Conservation (phyloP, 2,113 vertebrate species). For the Gymnobelideus leadbeateri region DNA sequence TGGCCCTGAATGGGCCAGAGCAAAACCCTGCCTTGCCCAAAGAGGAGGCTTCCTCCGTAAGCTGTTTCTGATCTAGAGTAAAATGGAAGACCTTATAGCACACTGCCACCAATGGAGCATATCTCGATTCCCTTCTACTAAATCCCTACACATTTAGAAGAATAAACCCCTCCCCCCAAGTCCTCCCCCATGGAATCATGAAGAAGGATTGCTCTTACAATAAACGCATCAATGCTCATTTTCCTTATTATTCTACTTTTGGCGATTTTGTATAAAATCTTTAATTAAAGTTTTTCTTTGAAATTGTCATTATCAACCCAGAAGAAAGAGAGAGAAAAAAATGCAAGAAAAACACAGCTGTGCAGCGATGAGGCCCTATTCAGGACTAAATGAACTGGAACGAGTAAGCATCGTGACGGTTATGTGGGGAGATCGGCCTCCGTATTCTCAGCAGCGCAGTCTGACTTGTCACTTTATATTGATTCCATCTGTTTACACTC, state of each 20-base stretch:
- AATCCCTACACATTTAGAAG: constrained; percentile 59
- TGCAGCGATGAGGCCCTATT: constrained; percentile 86
- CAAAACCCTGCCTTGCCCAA: neutral
- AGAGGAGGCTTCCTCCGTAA: neutral
- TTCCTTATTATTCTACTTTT: constrained; percentile 84
- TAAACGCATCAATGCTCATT: constrained; percentile 85
- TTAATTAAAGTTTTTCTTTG: constrained; percentile 89
- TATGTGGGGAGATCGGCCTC: constrained; percentile 86
- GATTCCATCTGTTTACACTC: constrained; percentile 92
- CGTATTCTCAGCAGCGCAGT: constrained; percentile 83
- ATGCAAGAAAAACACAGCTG: constrained; percentile 86
- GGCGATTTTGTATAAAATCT: constrained; percentile 87
- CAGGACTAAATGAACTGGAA: constrained; percentile 90
- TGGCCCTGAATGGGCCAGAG: neutral
- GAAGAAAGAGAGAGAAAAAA: constrained; percentile 83
- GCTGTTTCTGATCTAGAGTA: fast-evolving
- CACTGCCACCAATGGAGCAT: constrained; percentile 56
- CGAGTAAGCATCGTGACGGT: constrained; percentile 83
- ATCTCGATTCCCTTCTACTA: constrained; percentile 54
- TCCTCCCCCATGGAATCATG: constrained; percentile 61
- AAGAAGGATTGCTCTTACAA: constrained; percentile 77
- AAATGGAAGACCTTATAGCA: neutral
- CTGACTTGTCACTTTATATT: constrained; percentile 91
- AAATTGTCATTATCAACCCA: constrained; percentile 86
- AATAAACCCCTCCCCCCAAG: constrained; percentile 42